These are phyloP conservation scores for Pasiphila rectangulata DNA, from an alignment of 2,888 invertebrate genomes.

Conservation along the genomic window DNA sequence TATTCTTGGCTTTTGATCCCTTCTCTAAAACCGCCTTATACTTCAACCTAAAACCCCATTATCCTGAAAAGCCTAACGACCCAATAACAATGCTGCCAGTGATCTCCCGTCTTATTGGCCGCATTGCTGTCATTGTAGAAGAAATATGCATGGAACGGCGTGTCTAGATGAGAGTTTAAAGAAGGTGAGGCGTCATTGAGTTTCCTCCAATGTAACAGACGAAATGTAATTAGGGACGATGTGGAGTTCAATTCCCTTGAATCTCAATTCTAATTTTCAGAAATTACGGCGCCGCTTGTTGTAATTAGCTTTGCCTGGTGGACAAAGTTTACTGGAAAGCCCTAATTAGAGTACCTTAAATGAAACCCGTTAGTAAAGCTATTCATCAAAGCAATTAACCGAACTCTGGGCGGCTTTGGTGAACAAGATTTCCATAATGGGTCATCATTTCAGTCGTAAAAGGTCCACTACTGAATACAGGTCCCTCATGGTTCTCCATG, in stretches of 20 bases:
- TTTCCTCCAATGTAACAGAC: no score
- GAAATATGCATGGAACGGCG: neutral
- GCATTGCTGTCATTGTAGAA: neutral
- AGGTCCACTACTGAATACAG: no score
- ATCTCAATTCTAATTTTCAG: neutral
- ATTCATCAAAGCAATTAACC: neutral
- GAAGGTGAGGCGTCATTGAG: no score
- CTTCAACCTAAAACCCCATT: neutral
- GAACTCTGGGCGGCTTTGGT: neutral
- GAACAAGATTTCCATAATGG: neutral
- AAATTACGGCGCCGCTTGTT: neutral
- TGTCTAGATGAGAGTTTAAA: no score
- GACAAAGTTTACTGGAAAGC: neutral
- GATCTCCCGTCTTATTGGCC: neutral
- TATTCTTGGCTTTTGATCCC: no score
- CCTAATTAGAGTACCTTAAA: neutral
- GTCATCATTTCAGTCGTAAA: no score
- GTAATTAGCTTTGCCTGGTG: neutral
- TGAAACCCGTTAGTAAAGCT: neutral
- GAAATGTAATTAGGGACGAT: no score
- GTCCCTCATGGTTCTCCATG: no score
- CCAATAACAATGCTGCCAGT: neutral
- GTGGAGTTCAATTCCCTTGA: neutral
- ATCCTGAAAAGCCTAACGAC: neutral
- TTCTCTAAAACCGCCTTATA: no score